Conservation (phyloP, 1,140 invertebrate species). For the Penaeus vannamei region DNA sequence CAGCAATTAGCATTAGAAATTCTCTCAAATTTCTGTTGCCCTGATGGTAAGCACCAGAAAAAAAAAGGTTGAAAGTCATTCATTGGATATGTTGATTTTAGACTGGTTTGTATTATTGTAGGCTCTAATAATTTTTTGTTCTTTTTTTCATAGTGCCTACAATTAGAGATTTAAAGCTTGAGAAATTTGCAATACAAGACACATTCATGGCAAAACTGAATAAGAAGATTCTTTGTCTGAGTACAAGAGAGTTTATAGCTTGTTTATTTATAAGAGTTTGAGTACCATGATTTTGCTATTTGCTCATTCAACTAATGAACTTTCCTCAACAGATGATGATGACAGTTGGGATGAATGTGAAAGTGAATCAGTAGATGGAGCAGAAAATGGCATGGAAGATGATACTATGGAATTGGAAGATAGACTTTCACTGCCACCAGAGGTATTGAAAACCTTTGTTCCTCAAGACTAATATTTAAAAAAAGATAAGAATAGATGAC, state of each 20-base stretch:
- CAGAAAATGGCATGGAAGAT: not conserved
- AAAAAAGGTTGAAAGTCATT: constrained; percentile 43
- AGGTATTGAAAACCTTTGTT: constrained; percentile 68
- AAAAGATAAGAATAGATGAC: not conserved
- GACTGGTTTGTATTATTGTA: constrained; percentile 29
- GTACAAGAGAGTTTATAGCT: no score
- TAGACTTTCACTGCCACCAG: constrained; percentile 42
- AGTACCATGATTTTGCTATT: no score
- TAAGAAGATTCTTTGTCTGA: no score
- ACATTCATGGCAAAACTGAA: no score
- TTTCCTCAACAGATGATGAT: constrained; percentile 72
- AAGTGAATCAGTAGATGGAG: constrained; percentile 21
- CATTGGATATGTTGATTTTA: constrained; percentile 17
- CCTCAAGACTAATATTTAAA: not conserved
- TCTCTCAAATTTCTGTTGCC: constrained; percentile 80
- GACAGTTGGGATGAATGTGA: constrained; percentile 73
- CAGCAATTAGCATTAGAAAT: constrained; percentile 81
- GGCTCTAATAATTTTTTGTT: not conserved
- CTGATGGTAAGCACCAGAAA: constrained; percentile 73
- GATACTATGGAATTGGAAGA: constrained; percentile 39
- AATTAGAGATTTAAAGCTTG: not conserved
- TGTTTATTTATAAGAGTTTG: no score
- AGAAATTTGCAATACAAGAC: no score
- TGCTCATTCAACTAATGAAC: not conserved
- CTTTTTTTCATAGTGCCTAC: no score